A percentile compares a stretch with the other conserved stretches of the same genome.
phyloP scores from a whole-genome alignment of 1,140 invertebrate genomes.

The Heliothis subflexa region DNA sequence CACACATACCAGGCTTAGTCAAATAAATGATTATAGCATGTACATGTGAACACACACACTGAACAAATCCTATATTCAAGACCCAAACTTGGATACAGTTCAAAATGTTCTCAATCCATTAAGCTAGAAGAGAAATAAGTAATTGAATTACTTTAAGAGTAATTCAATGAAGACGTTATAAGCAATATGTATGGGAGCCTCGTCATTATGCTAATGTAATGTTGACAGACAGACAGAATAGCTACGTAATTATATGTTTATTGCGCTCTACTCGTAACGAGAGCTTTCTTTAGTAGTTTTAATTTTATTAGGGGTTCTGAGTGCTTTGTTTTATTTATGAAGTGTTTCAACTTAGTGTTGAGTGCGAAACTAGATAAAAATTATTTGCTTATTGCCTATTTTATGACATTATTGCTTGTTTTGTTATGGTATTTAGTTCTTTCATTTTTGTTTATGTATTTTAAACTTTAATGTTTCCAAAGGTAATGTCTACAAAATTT shows the following conservation, averaged over 20 bases:
- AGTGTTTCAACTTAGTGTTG: too few species aligned
- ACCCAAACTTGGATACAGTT: conserved; percentile 18
- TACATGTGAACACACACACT: too few species aligned
- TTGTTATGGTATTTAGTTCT: too few species aligned
- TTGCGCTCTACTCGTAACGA: conserved; percentile 9
- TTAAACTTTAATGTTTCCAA: too few species aligned
- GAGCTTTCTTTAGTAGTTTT: conserved; percentile 11
- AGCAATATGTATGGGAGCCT: conserved; percentile 2
- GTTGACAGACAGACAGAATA: conserved; percentile 14
- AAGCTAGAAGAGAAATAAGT: conserved; percentile 12
- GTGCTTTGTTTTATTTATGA: conserved; percentile 1
- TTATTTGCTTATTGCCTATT: too few species aligned
- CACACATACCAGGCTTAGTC: too few species aligned
- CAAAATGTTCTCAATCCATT: conserved; percentile 16
- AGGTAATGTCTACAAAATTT: too few species aligned
- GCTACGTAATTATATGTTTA: conserved; percentile 25
- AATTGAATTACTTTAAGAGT: conserved; percentile 17
- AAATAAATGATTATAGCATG: too few species aligned
- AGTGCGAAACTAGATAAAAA: too few species aligned
- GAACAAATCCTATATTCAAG: neutral
- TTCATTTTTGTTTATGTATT: too few species aligned
- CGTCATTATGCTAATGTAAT: conserved; percentile 22
- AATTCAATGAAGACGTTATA: neutral
- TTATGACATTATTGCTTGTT: too few species aligned
- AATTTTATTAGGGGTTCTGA: neutral